These are phyloP conservation scores for Vollenhovia emeryi DNA, from an alignment of 1,140 invertebrate genomes.

Conservation along the genomic window DNA sequence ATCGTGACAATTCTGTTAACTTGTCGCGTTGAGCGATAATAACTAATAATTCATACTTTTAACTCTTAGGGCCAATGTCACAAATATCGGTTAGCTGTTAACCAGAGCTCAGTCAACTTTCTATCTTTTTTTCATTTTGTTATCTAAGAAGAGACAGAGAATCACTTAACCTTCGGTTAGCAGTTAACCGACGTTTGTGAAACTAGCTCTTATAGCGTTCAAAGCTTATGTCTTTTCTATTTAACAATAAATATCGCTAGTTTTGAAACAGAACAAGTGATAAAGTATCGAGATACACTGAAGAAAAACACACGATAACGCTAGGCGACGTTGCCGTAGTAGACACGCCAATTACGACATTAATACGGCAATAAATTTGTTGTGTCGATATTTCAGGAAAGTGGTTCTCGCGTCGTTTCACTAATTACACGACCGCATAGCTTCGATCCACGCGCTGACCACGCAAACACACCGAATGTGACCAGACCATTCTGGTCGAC, in stretches of 20 bases:
- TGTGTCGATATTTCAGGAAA: constrained; percentile 19
- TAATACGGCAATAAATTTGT: background rate
- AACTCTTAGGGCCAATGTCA: no score
- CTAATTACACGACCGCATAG: constrained; percentile 42
- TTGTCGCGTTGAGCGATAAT: background rate
- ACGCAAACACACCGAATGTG: constrained; percentile 59
- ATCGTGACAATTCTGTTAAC: background rate
- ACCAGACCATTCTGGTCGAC: constrained; percentile 69
- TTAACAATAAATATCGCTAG: background rate
- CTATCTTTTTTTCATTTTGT: no score
- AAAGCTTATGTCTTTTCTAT: background rate
- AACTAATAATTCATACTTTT: background rate
- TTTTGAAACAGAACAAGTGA: background rate
- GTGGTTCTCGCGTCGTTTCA: constrained; percentile 31
- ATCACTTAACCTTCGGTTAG: no score
- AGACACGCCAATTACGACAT: background rate
- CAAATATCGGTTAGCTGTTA: no score
- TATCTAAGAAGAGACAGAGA: no score
- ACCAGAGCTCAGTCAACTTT: no score
- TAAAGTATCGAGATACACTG: background rate
- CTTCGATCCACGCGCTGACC: constrained; percentile 62
- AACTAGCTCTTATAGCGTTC: no score
- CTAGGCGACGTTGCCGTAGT: background rate
- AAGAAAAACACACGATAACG: background rate
- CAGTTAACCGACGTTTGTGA: no score